Conservation (phyloP, 2,797 vertebrate species). For the Etheostoma perlongum region DNA sequence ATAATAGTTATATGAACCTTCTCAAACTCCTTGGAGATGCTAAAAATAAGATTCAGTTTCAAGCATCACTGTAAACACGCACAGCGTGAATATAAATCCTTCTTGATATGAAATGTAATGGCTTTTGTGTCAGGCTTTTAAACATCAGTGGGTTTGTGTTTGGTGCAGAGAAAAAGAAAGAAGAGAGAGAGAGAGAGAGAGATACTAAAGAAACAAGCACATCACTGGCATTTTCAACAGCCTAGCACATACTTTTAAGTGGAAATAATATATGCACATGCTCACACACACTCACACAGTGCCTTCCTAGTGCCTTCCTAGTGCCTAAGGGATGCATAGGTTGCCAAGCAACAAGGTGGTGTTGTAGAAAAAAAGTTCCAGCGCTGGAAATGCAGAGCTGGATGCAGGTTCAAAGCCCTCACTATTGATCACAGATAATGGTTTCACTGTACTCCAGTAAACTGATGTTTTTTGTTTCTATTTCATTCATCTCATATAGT, state of each 20-base stretch:
- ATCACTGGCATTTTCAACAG: constrained; percentile 56
- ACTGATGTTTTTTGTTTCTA: constrained; percentile 26
- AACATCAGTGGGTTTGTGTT: constrained; percentile 30
- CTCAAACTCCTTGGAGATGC: constrained; percentile 18
- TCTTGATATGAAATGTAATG: constrained; percentile 23
- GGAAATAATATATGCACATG: constrained; percentile 65
- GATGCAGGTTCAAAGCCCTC: constrained; percentile 40
- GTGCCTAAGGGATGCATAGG: constrained; percentile 76
- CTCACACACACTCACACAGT: constrained; percentile 12
- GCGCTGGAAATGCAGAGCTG: constrained; percentile 50
- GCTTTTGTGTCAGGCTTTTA: constrained; percentile 11
- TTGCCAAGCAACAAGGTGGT: constrained; percentile 85
- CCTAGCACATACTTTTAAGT: constrained; percentile 50
- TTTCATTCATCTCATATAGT: constrained; percentile 22
- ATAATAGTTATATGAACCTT: constrained; percentile 25
- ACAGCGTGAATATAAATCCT: neutral
- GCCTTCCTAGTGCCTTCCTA: constrained; percentile 21
- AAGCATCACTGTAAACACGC: neutral
- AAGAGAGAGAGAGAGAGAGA: constrained; percentile 2
- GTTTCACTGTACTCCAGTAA: constrained; percentile 38
- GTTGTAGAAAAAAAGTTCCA: constrained; percentile 82
- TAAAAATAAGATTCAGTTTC: constrained; percentile 45
- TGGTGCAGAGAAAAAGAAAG: constrained; percentile 25
- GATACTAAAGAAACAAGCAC: constrained; percentile 42
- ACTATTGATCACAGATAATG: constrained; percentile 61